These are phyloP conservation scores for Steatocranus sp. DNA, from an alignment of 2,797 vertebrate species.

Conservation along the genomic window DNA sequence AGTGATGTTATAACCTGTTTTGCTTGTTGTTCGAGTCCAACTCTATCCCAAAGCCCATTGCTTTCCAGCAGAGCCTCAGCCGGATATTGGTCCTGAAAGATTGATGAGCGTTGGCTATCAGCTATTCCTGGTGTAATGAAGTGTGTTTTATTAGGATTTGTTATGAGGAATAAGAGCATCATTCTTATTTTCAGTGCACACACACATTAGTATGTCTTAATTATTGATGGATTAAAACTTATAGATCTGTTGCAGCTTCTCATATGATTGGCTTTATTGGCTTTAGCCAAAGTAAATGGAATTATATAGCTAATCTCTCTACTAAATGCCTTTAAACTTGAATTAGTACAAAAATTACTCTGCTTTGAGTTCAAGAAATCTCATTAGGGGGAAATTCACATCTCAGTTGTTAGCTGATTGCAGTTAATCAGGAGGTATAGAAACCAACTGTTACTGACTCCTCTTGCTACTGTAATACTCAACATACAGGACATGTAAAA, in stretches of 20 bases:
- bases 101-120: conserved; percentile 53
- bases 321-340: neutral
- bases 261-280: neutral
- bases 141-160: conserved; percentile 60
- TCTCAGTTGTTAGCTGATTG: neutral
- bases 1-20: conserved; percentile 13
- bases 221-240: conserved; percentile 46
- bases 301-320: neutral
- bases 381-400: neutral
- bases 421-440: neutral
- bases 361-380: neutral
- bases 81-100: conserved; percentile 48
- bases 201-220: conserved; percentile 46
- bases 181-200: conserved; percentile 45
- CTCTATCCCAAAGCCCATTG: conserved; percentile 5
- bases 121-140: conserved; percentile 56
- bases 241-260: conserved; percentile 19
- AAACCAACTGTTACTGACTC: neutral
- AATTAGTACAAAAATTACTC: neutral
- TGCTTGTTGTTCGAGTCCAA: conserved; percentile 22
- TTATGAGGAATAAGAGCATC: conserved; percentile 38
- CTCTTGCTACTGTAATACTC: neutral
- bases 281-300: neutral
- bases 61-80: conserved; percentile 26
- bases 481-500: neutral